Base-by-base conservation (phyloP, 1,140 invertebrate genomes). In the Rhizoglyphus robini region DNA sequence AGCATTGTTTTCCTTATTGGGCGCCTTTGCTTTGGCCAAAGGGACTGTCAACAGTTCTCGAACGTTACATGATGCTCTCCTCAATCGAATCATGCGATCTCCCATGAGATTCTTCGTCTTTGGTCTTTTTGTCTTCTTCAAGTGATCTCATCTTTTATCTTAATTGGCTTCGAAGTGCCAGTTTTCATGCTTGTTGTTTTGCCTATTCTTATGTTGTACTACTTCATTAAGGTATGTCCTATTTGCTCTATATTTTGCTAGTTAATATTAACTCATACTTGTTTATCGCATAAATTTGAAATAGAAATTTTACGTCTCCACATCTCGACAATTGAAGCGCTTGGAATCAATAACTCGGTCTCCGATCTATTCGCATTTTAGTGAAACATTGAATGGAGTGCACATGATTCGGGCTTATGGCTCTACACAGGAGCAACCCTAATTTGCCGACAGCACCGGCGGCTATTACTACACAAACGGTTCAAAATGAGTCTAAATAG, bases 331-430 rank as follows among this genome's bases (percentile, higher is more conserved):
- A 46, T 27, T 65, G 20, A 65, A 65, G 29, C 49, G 49, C 60
- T 70, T 83, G 11, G 79, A 81, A 68, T 82, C 81, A 4, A 75
- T 79, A 1, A 75, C 79, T 1, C 69, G 79, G 11, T 82, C 79
- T 38, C 81, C 78, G 13, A 79, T 82, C 31, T 83, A 79, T 67
- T 78, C 76, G 18, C 78, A 82, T 71, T 83, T 83, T 69, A 76
- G 74, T 54, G 81, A 83, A 71, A 78, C 80, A 3, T 68, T 83
- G 4, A 73, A 75, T 34, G 83, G 83, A 13, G 75, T 77, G 0
- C 70, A 73, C 4, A 78, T 77, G 3, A 84, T 84, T 46, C 69
- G 83, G 65, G 82, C 83, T 0, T 85, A 78, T 69, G 66, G 71
- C 46, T 72, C 74, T 27, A 67, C 74, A 34, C n/a, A n/a, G n/a